Percentiles rank a stretch among this genome's conserved stretches.
phyloP scores from a whole-genome alignment of 1,140 invertebrate species.

The Elymnias hypermnestra region DNA sequence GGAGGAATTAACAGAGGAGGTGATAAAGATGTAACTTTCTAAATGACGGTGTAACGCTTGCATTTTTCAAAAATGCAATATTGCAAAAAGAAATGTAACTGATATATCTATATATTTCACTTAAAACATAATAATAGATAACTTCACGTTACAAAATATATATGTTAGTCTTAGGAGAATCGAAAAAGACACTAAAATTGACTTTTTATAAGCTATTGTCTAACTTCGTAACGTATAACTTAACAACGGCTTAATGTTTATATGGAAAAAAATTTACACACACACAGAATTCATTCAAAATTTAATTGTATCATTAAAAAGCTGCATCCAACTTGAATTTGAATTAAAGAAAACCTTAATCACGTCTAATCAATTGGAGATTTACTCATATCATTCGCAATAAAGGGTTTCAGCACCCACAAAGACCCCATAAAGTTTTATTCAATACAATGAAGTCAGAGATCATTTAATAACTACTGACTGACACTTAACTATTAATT shows the following conservation, averaged over 20 bases:
- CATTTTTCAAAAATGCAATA: no score
- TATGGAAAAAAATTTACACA: background rate
- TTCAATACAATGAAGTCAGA: slow-evolving; percentile 5
- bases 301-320: no score
- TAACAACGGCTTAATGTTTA: no score
- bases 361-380: no score
- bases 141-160: no score
- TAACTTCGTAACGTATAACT: slow-evolving; percentile 1
- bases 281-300: background rate
- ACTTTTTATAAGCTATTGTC: slow-evolving; percentile 3
- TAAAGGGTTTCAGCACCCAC: no score
- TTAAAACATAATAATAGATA: no score
- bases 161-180: background rate
- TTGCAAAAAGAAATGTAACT: no score
- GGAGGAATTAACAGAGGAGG: slow-evolving; percentile 16
- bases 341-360: background rate
- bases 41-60: background rate
- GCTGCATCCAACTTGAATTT: no score
- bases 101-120: no score
- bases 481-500: slow-evolving; percentile 15
- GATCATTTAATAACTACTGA: slow-evolving; percentile 16
- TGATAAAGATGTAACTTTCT: background rate
- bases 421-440: background rate
- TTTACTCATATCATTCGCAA: no score
- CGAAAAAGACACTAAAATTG: slow-evolving; percentile 7